Conservation (phyloP, 2,888 invertebrate species). For the Ditula angustiorana region DNA sequence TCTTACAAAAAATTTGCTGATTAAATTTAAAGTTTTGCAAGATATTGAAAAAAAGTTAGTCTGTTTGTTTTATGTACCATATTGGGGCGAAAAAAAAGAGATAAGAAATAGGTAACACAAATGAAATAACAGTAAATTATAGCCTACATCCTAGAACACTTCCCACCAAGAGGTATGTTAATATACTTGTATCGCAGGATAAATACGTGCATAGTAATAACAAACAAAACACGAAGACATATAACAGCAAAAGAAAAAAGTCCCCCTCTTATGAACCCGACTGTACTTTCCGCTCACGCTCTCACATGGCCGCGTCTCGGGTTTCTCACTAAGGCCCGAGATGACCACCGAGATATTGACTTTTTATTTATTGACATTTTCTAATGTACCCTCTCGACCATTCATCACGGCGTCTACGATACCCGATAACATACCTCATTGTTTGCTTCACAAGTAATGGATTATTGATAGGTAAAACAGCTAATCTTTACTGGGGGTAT, state of each 20-base stretch:
- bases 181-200: no score
- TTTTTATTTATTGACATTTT: conserved; percentile 85
- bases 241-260: background rate
- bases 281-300: conserved; percentile 27
- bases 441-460: conserved; percentile 82
- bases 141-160: no score
- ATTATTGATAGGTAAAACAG: conserved; percentile 80
- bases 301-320: conserved; percentile 57
- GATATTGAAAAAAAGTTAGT: no score
- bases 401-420: conserved; percentile 76
- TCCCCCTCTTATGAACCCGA: conserved; percentile 37
- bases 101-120: no score
- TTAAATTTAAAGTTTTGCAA: no score
- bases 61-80: no score
- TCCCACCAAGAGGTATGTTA: no score
- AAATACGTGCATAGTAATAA: no score
- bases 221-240: background rate
- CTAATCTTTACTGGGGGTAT: conserved; percentile 74
- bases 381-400: conserved; percentile 74
- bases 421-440: conserved; percentile 79
- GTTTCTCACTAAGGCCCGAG: conserved; percentile 58
- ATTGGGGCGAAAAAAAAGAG: no score
- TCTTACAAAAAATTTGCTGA: no score
- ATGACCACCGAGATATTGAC: conserved; percentile 72
- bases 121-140: no score